These are phyloP conservation scores for Atlantisia rogersi DNA, from an alignment of 2,113 vertebrate species.

Conservation along the genomic window DNA sequence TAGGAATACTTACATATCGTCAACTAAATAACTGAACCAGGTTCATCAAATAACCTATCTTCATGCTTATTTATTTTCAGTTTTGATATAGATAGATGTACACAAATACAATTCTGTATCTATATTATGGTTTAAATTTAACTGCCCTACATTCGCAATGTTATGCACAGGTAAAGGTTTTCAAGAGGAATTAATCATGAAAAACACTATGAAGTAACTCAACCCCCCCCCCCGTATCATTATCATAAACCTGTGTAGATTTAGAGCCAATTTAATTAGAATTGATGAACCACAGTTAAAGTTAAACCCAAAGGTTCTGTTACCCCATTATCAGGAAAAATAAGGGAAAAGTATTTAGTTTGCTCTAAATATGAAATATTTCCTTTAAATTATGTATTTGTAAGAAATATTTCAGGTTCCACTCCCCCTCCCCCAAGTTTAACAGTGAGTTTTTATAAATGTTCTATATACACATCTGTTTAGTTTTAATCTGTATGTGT, in stretches of 20 bases:
- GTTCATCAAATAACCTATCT: neutral
- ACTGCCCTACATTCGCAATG: neutral
- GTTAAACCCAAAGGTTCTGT: neutral
- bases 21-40: neutral
- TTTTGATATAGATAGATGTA: neutral
- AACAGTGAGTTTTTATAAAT: neutral
- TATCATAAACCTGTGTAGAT: neutral
- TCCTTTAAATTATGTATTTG: neutral
- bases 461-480: rapidly evolving
- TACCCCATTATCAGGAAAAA: neutral
- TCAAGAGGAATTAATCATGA: neutral
- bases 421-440: neutral
- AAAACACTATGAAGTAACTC: neutral
- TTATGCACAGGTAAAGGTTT: neutral
- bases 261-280: neutral
- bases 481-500: neutral
- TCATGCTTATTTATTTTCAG: neutral
- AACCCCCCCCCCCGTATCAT: neutral
- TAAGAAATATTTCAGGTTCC: neutral
- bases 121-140: neutral
- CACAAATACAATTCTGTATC: neutral
- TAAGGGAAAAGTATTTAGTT: neutral
- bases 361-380: neutral
- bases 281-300: neutral
- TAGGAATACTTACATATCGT: neutral